These are phyloP conservation scores for Setophaga kirtlandii DNA, from an alignment of 2,113 vertebrate genomes.

Conservation along the genomic window DNA sequence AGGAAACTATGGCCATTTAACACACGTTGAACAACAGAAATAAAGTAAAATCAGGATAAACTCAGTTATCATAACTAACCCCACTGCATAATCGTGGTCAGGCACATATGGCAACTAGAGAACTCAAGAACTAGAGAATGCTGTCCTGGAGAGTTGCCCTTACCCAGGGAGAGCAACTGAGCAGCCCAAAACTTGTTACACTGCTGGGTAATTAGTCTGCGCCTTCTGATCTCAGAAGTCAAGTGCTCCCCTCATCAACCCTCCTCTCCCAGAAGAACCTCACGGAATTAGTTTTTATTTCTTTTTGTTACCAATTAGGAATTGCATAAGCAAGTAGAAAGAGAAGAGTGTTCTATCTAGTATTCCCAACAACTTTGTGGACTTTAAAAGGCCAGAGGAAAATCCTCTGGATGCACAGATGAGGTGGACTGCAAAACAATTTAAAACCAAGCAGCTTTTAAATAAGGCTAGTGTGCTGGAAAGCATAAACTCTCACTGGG, in stretches of 20 bases:
- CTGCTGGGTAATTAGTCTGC: background rate
- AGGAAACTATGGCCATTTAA: background rate
- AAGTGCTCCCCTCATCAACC: background rate
- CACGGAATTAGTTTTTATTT: background rate
- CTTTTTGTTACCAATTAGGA: background rate
- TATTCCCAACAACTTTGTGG: background rate
- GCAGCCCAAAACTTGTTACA: background rate
- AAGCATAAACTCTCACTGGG: background rate
- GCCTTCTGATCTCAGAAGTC: background rate
- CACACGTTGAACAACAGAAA: background rate
- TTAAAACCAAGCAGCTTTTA: background rate
- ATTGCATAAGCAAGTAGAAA: background rate
- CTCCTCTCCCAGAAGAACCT: background rate
- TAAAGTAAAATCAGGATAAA: background rate
- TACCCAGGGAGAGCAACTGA: background rate
- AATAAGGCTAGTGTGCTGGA: background rate
- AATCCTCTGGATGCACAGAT: conserved; percentile 9
- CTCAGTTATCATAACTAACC: background rate
- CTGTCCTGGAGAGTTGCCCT: background rate
- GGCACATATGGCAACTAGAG: background rate
- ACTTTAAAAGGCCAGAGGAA: conserved; percentile 16
- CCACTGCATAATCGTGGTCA: background rate
- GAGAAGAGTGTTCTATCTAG: background rate
- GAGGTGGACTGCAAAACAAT: background rate
- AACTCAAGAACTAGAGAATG: background rate